Conservation (phyloP, 2,888 invertebrate species). For the Nyleta sp. region DNA sequence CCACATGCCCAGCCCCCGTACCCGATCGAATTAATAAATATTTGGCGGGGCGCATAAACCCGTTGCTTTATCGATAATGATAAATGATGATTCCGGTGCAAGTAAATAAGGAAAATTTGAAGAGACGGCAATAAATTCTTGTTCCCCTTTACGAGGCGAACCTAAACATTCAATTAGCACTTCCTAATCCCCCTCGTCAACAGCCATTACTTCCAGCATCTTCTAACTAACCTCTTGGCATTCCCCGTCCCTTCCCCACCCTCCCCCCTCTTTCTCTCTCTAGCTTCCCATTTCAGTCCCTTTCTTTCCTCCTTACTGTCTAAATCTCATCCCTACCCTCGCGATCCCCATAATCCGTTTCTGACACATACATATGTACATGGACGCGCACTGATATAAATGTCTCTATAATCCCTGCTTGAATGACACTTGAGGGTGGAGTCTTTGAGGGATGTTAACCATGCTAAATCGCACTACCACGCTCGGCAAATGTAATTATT, state of each 20-base stretch:
- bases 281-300: constrained; percentile 64
- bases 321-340: constrained; percentile 55
- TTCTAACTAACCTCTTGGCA: constrained; percentile 71
- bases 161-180: constrained; percentile 82
- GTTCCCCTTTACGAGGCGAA: constrained; percentile 67
- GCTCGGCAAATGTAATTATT: constrained; percentile 53
- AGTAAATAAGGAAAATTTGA: constrained; percentile 54
- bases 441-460: constrained; percentile 73
- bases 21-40: constrained; percentile 19
- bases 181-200: constrained; percentile 81
- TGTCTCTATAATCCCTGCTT: constrained; percentile 62
- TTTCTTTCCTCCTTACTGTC: constrained; percentile 60
- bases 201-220: constrained; percentile 82
- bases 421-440: constrained; percentile 81
- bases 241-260: constrained; percentile 62
- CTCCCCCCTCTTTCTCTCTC: constrained; percentile 32
- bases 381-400: constrained; percentile 62
- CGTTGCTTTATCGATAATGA: constrained; percentile 12
- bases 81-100: constrained; percentile 49
- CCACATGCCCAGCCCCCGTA: too few species aligned
- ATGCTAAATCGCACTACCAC: constrained; percentile 76
- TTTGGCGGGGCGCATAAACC: neutral
- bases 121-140: constrained; percentile 72
- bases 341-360: constrained; percentile 72
- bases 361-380: constrained; percentile 70